Base-by-base conservation (phyloP, 2,888 invertebrate species). In the Nomada ruficornis region DNA sequence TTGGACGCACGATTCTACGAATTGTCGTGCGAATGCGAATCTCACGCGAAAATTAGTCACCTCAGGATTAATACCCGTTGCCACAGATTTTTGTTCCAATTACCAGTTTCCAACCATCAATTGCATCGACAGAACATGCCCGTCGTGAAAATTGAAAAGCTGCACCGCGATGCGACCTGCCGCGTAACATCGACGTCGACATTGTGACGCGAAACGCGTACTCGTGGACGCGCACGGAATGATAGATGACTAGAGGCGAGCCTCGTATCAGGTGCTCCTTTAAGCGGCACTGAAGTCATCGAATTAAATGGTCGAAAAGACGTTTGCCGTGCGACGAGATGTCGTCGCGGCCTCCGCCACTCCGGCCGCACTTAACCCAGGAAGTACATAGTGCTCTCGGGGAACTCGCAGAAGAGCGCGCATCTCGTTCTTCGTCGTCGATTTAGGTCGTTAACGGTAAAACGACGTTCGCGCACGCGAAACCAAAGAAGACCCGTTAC, bases 361-460 rank as follows among this genome's bases (percentile, higher is more conserved):
- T 83, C 72, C 64, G 60, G 50, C 15, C 62, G 62, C 76, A 72
- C 81, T 82, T 72, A 18, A 73, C 72, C 59, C 52, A 64, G 79
- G 85, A 85, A 77, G 74, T 77, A n/a, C n/a, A n/a, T n/a, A 47
- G 77, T 69, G 77, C 76, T 84, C 77, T 44, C 67, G 55, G 52
- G 50, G 75, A 70, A 77, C 69, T 79, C 82, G 78, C 81, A 77
- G 77, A 82, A 84, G 78, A 70, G 77, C 84, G 82, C 68, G 82
- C 81, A 79, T 88, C 83, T 88, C 80, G 73, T 73, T 77, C 57
- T 70, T 73, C 67, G 78, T 81, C 83, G 76, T 72, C 85, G 89
- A 91, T 91, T 91, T 90, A 89, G 91, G 91, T 91, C 91, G 90
- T 91, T 91, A 91, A 91, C 91, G 91, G 91, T 91, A 91, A 91